These are phyloP conservation scores for Capromys pilorides DNA, from an alignment of 2,797 vertebrate genomes.

Conservation along the genomic window DNA sequence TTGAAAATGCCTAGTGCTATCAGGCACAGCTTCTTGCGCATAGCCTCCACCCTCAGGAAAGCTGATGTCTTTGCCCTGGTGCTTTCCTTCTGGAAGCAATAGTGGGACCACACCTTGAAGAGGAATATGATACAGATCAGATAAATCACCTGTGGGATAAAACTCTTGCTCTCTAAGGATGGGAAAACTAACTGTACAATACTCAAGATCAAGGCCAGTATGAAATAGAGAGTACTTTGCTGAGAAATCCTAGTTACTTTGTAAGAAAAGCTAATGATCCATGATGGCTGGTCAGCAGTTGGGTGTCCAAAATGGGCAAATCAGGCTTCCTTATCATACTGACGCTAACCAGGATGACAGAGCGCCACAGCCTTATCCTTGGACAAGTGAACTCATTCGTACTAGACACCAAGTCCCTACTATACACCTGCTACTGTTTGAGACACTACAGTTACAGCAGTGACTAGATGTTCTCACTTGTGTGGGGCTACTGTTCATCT, in stretches of 20 bases:
- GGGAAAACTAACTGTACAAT: not conserved
- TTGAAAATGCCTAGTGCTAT: slow-evolving; percentile 21
- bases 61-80: not conserved
- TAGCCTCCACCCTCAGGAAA: not conserved
- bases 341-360: not conserved
- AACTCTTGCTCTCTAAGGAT: not conserved
- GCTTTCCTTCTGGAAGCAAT: not conserved
- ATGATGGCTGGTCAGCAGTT: not conserved
- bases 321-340: not conserved
- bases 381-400: not conserved
- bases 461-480: not conserved
- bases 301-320: not conserved
- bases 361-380: not conserved
- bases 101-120: not conserved
- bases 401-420: not conserved
- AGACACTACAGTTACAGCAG: not conserved
- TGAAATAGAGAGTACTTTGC: not conserved
- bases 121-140: not conserved
- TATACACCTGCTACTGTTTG: not conserved
- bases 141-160: not conserved
- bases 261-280: not conserved
- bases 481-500: not conserved
- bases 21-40: not conserved
- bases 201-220: not conserved
- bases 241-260: not conserved